phyloP scores from a whole-genome alignment of 2,113 vertebrate species.

The Prionailurus viverrinus region DNA sequence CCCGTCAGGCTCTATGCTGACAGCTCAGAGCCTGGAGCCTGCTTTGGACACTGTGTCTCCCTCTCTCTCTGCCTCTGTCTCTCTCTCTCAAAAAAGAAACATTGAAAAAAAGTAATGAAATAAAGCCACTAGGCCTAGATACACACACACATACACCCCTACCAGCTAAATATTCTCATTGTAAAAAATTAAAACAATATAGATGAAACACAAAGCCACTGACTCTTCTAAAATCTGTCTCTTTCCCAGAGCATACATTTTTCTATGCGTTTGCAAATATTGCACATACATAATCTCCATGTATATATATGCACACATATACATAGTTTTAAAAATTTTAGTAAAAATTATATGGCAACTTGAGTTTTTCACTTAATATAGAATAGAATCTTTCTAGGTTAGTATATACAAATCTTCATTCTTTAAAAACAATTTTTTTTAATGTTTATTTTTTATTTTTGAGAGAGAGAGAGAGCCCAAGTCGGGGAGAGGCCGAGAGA shows the following conservation, averaged over 20 bases:
- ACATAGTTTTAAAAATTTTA: not conserved
- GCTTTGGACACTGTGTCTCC: too few species aligned
- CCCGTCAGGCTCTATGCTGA: too few species aligned
- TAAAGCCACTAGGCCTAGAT: not conserved
- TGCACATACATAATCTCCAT: not conserved
- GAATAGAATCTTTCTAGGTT: constrained; percentile 45
- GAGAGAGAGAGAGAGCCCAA: too few species aligned
- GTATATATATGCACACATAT: not conserved
- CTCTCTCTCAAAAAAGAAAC: too few species aligned
- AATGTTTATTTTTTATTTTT: too few species aligned
- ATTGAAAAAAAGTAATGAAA: too few species aligned
- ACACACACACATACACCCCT: not conserved
- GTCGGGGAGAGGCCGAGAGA: too few species aligned
- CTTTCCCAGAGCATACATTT: not conserved
- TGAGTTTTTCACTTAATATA: constrained; percentile 10
- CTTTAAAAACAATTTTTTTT: too few species aligned
- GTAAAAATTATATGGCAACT: not conserved
- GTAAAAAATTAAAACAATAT: constrained; percentile 61
- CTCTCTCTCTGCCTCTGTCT: too few species aligned
- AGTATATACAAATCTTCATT: constrained; percentile 19
- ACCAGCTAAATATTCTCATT: constrained; percentile 43
- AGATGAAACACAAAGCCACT: constrained; percentile 34
- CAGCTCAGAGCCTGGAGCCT: too few species aligned
- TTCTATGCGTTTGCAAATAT: constrained; percentile 34
- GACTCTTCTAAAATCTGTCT: constrained; percentile 39